Evolutionary conservation across 2,797 vertebrate genomes (phyloP), one percentile per base, ranked within the genome.

Genomic region (Simalia tracyae): DNA sequence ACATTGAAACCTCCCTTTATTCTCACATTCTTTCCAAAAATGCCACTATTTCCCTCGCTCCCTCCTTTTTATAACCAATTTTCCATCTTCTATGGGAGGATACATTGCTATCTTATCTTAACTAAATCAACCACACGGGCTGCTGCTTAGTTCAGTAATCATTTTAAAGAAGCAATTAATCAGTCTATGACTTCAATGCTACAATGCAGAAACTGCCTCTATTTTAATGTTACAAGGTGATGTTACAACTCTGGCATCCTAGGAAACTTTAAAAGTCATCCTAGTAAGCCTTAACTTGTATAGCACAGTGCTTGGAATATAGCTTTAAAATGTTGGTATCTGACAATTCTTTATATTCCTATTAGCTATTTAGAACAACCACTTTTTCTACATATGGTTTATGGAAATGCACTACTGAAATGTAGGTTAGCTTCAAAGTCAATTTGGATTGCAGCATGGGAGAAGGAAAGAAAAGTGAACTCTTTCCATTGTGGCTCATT

Each of bases 1-100:
- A 81, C 24, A 81, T 42, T 81, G 72, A 81, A 81, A 81, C 19
- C 46, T 81, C 4, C 42, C 72, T 24, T 81, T 46, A 81, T 24
- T 81, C 1, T 81, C 36, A 81, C 4, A 24, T 46, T 72, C 15
- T 36, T 36, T 81, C 22, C 22, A 46, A 81, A 46, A 19, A 24
- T 81, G 1, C 19, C 36, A 81, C 9, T 81, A 24, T 81, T 46
- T 46, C 46, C 36, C 19, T 19, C 22, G 42, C 50, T 22, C 0
- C 87, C 88, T 81, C 59, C 89, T 94, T 93, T 96, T 94, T 92
- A 91, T 89, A 56, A 9, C 46, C 91, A 93, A 93, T 93, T 90
- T 93, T 72, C 85, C 95, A 50, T 64, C 42, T 46, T 88, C 36
- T 64, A 26, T 64, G 15, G 17, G 31, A 28, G 19, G 28, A 88